Evolutionary conservation across 2,113 vertebrate genomes (phyloP).

Genomic region (Clupea harengus): DNA sequence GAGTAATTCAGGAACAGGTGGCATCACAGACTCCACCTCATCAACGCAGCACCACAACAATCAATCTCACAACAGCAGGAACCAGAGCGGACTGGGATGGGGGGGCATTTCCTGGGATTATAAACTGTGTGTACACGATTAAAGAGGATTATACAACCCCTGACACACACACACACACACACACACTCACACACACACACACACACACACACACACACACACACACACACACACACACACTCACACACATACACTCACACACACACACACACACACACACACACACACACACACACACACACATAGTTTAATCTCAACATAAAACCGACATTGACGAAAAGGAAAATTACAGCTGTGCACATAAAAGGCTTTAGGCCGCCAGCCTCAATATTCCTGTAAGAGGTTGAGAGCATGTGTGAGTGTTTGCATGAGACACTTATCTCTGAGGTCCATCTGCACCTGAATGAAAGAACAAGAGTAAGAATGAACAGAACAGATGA

Average conservation of each 20-base stretch:
- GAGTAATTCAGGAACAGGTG: neutral
- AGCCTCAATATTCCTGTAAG: neutral
- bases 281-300: neutral
- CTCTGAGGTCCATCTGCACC: neutral
- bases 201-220: neutral
- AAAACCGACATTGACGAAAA: conserved; percentile 54
- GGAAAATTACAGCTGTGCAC: conserved; percentile 10
- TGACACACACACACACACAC: neutral
- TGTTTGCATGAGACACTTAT: neutral
- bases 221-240: neutral
- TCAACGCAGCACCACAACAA: neutral
- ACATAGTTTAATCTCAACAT: conserved; percentile 40
- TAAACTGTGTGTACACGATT: conserved; percentile 47
- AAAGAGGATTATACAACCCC: conserved; percentile 13
- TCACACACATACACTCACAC: neutral
- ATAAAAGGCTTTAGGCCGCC: neutral
- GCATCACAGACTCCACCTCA: neutral
- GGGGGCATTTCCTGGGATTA: conserved; percentile 47
- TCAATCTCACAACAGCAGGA: conserved; percentile 41
- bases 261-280: neutral
- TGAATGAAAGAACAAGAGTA: neutral
- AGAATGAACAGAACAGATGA: neutral
- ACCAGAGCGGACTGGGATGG: neutral
- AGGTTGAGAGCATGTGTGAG: neutral
- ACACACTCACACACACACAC: neutral